phyloP scores from a whole-genome alignment of 2,113 vertebrate genomes.

The Thamnaconus septentrionalis region DNA sequence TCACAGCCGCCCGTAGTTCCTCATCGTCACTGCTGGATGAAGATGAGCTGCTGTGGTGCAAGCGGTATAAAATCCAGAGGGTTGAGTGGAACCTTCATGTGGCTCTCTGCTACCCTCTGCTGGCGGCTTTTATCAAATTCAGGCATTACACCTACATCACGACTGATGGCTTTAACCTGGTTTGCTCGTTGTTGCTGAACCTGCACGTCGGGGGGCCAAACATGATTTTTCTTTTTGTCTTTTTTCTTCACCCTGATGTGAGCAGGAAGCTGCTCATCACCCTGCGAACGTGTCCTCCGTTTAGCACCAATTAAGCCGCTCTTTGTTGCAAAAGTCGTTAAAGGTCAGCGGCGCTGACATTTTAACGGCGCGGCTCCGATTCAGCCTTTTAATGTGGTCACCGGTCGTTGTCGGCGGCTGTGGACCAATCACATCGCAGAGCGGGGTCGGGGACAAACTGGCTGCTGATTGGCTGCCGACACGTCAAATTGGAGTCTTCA shows the following conservation, averaged over 20 bases:
- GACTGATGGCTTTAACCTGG: not conserved
- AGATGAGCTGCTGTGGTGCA: not conserved
- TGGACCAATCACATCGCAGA: constrained; percentile 2
- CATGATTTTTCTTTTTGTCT: too few species aligned
- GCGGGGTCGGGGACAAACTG: not conserved
- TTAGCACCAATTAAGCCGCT: not conserved
- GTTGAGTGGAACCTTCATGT: not conserved
- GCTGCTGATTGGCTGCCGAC: constrained; percentile 5
- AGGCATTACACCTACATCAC: too few species aligned
- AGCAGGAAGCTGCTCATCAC: not conserved
- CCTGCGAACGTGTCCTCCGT: not conserved
- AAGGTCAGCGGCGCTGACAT: constrained; percentile 49
- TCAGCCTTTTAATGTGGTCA: constrained; percentile 9
- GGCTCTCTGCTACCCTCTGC: constrained; percentile 53
- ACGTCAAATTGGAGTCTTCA: too few species aligned
- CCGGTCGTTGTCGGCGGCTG: constrained; percentile 1
- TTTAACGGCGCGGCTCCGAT: constrained; percentile 19
- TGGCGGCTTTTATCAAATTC: constrained; percentile 18
- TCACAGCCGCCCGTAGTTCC: not conserved
- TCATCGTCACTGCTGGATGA: constrained; percentile 5
- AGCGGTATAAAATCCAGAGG: too few species aligned
- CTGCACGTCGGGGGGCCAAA: not conserved
- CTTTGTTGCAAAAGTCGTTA: constrained; percentile 8
- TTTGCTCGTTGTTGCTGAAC: not conserved
- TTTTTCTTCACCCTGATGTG: not conserved